Percentiles rank a stretch among this genome's conserved stretches.
Conservation (phyloP, 2,888 invertebrate species). For the Eupithecia tripunctaria region DNA sequence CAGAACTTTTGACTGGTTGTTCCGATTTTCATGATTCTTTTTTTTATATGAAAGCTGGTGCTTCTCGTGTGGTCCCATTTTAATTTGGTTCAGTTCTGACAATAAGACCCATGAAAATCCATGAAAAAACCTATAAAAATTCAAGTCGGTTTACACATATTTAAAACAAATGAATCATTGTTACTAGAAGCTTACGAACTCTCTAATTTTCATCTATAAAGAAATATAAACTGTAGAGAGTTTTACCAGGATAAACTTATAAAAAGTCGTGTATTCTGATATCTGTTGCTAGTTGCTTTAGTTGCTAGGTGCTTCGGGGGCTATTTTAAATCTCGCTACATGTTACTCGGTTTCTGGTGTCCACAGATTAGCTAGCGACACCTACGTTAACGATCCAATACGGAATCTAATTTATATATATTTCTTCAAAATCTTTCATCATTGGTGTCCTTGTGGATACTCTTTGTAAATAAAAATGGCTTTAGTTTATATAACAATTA, state of each 20-base stretch:
- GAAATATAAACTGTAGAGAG: neutral
- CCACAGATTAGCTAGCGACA: neutral
- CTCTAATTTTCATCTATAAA: neutral
- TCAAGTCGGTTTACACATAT: too few species aligned
- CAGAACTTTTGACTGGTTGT: too few species aligned
- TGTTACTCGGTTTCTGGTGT: neutral
- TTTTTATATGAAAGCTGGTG: too few species aligned
- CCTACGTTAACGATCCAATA: neutral
- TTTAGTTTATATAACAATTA: too few species aligned
- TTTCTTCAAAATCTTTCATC: neutral
- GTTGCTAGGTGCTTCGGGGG: constrained; percentile 7
- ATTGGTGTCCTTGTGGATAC: too few species aligned
- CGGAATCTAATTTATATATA: neutral
- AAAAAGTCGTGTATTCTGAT: neutral
- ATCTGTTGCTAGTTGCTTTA: neutral
- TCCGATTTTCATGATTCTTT: too few species aligned
- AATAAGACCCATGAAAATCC: too few species aligned
- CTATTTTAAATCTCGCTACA: neutral
- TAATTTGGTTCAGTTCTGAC: too few species aligned
- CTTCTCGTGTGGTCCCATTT: too few species aligned
- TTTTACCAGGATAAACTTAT: neutral
- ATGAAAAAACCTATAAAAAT: too few species aligned
- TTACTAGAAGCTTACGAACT: neutral
- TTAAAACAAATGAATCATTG: too few species aligned
- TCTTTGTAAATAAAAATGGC: too few species aligned